phyloP scores from a whole-genome alignment of 2,113 vertebrate genomes.

The Antechinus flavipes region DNA sequence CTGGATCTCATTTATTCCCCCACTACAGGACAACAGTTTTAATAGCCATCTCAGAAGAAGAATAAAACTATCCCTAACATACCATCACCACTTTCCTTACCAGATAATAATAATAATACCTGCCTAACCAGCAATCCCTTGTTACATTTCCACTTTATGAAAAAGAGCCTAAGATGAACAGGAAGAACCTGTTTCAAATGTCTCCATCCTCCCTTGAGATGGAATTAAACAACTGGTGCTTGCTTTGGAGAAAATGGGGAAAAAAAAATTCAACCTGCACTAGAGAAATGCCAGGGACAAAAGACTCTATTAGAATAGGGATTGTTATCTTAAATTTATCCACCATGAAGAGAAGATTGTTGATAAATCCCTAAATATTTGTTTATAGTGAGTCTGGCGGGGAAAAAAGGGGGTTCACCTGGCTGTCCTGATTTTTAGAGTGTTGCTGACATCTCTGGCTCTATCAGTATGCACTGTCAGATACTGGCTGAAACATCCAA shows the following conservation, averaged over 20 bases:
- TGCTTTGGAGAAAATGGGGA: slow-evolving; percentile 34
- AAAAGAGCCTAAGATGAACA: slow-evolving; percentile 60
- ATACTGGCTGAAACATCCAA: not conserved
- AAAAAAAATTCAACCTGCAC: slow-evolving; percentile 55
- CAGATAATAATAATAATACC: slow-evolving; percentile 26
- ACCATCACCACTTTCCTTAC: slow-evolving; percentile 48
- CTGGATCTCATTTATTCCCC: slow-evolving; percentile 56
- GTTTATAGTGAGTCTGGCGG: slow-evolving; percentile 23
- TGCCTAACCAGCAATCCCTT: slow-evolving; percentile 42
- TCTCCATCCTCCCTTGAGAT: slow-evolving; percentile 47
- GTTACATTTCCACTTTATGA: slow-evolving; percentile 39
- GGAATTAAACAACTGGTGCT: not conserved
- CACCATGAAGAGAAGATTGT: slow-evolving; percentile 5
- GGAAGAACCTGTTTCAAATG: slow-evolving; percentile 43
- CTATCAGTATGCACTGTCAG: not conserved
- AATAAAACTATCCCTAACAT: slow-evolving; percentile 60
- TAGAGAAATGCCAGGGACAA: slow-evolving; percentile 31
- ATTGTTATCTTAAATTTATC: not conserved
- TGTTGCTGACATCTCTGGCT: slow-evolving; percentile 9
- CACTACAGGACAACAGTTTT: slow-evolving; percentile 65
- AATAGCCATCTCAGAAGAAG: slow-evolving; percentile 68
- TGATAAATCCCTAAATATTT: slow-evolving; percentile 52
- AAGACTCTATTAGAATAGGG: slow-evolving; percentile 49
- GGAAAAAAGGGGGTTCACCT: not conserved
- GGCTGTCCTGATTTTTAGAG: slow-evolving; percentile 25